Evolutionary conservation across 2,888 invertebrate species (phyloP).

Genomic region (Automeris io): DNA sequence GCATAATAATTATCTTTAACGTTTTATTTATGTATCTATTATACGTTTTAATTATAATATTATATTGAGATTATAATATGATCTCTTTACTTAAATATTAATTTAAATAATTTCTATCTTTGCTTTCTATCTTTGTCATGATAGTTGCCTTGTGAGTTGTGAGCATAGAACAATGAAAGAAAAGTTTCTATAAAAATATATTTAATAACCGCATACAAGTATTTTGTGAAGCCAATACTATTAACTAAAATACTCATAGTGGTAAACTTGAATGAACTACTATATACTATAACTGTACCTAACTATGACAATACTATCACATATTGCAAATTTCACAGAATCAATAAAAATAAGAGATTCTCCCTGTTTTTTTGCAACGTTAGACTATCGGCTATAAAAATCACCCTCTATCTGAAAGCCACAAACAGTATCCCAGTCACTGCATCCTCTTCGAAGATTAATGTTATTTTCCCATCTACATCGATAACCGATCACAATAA

Average conservation of each 20-base stretch:
- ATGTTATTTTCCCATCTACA: neutral
- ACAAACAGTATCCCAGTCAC: neutral
- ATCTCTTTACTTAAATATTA: too few species aligned
- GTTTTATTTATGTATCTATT: too few species aligned
- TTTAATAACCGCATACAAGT: too few species aligned
- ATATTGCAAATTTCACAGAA: neutral
- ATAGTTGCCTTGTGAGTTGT: too few species aligned
- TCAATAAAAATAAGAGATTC: neutral
- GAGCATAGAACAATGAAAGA: too few species aligned
- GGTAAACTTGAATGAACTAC: neutral
- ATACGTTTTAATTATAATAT: too few species aligned
- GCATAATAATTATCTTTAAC: too few species aligned
- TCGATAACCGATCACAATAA: neutral
- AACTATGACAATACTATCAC: neutral
- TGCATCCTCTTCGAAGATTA: neutral
- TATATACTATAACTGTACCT: neutral
- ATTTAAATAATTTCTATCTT: too few species aligned
- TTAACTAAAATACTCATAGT: neutral
- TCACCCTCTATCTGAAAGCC: conserved; percentile 20
- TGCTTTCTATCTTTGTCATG: too few species aligned
- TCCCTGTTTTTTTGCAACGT: neutral
- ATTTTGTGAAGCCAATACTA: too few species aligned
- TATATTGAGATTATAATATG: too few species aligned
- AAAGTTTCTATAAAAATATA: too few species aligned
- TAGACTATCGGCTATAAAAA: conserved; percentile 27